Evolutionary conservation across 2,797 vertebrate genomes (phyloP).

Genomic region (Mico argentatus): DNA sequence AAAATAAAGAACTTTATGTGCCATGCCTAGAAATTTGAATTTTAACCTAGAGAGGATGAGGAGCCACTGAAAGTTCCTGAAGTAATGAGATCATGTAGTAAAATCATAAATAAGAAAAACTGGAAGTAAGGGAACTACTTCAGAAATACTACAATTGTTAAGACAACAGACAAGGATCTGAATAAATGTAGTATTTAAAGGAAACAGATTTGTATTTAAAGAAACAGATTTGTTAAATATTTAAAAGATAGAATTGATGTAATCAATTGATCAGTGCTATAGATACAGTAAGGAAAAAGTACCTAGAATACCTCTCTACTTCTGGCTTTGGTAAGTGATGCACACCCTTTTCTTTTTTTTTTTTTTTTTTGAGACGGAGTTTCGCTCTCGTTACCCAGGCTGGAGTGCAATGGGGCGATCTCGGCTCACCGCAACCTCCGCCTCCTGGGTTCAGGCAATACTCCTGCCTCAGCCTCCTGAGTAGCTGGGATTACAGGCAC

Average conservation of each 20-base stretch:
- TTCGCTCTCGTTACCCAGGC: too few species aligned
- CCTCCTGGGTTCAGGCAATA: too few species aligned
- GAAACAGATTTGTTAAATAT: background rate
- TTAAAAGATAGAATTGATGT: background rate
- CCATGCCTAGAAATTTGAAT: background rate
- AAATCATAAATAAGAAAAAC: background rate
- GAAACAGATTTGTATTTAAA: background rate
- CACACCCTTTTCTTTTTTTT: background rate
- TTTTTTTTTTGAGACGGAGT: too few species aligned
- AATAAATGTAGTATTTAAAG: conserved; percentile 33
- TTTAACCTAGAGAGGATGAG: background rate
- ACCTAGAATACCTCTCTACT: background rate
- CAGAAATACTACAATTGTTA: background rate
- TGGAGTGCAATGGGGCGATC: too few species aligned
- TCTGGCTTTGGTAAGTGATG: background rate
- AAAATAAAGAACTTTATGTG: background rate
- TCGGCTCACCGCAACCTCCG: too few species aligned
- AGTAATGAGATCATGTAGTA: background rate
- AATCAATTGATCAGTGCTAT: background rate
- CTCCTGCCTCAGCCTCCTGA: too few species aligned
- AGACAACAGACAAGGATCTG: conserved; percentile 21
- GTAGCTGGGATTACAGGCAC: too few species aligned
- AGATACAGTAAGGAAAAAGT: background rate
- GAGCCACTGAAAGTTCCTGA: background rate
- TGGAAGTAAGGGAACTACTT: background rate